Evolutionary conservation across 2,113 vertebrate genomes (phyloP), one percentile per base, ranked within the genome.

Genomic region (Anoplopoma fimbria): DNA sequence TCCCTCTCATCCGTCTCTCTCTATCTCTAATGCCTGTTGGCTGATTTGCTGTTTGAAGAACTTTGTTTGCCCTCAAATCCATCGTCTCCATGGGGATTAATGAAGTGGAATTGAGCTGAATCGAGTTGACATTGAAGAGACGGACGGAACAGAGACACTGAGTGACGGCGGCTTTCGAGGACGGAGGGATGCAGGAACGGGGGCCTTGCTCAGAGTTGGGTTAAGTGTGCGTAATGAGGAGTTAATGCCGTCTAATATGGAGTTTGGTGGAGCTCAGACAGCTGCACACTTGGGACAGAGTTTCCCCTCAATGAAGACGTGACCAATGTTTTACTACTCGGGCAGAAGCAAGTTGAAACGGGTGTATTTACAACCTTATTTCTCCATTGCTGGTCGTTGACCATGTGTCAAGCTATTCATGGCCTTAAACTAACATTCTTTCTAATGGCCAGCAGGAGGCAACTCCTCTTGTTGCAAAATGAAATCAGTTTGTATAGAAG

Each of bases 101-200:
- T 76, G 82, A 83, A 68, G 83, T 60, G 33, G 45, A 79, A 88
- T 58, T 69, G 67, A 75, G 67, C 27, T 67, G 67, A 82, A 85
- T 69, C 62, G 82, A 80, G 73, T 33, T 84, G 89, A 87, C 84
- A 87, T 38, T 86, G 83, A 88, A 68, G 86, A 86, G 80, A 79
- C 21, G 76, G 78, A 81, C 33, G 21, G 77, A 58, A 23, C 60
- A 0, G 61, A 77, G 82, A 33, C 82, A 61, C 36, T 68, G 77
- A 83, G 68, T 17, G 47, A 82, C 33, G 81, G 51, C 2, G 19
- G 42, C 67, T 69, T 55, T 60, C n/a, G 51, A 90, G 70, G 74
- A 81, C 61, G 67, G 47, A 29, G 23, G 34, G 19, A 75, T 10
- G 60, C 42, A 63, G n/a, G 60, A 55, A 61, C 45, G 8, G 45